phyloP scores from a whole-genome alignment of 2,113 vertebrate species.

The Epinephelus lanceolatus region DNA sequence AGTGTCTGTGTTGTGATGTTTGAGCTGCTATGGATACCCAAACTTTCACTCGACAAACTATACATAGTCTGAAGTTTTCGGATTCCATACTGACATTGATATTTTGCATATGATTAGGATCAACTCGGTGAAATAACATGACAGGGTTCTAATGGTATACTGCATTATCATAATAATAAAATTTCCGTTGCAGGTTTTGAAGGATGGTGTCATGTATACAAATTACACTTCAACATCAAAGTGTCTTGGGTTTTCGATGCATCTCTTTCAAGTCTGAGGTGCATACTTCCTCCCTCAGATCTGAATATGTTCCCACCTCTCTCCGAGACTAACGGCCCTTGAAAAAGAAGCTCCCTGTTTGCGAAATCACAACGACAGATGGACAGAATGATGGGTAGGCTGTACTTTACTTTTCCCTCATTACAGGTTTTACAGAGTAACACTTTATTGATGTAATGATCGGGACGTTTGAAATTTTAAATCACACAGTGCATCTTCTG shows the following conservation, averaged over 20 bases:
- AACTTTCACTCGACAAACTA: constrained; percentile 35
- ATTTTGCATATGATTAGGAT: constrained; percentile 34
- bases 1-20: constrained; percentile 46
- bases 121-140: constrained; percentile 44
- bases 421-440: constrained; percentile 63
- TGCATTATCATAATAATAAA: constrained; percentile 59
- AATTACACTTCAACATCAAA: constrained; percentile 79
- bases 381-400: constrained; percentile 51
- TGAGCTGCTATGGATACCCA: constrained; percentile 61
- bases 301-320: constrained; percentile 55
- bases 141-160: constrained; percentile 36
- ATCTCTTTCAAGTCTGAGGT: constrained; percentile 75
- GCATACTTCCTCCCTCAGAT: constrained; percentile 60
- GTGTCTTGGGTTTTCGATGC: constrained; percentile 50
- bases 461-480: constrained; percentile 56
- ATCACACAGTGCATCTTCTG: constrained; percentile 54
- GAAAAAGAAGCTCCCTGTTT: constrained; percentile 46
- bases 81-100: constrained; percentile 38
- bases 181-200: constrained; percentile 43
- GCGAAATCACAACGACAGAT: constrained; percentile 41
- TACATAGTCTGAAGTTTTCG: constrained; percentile 44
- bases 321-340: constrained; percentile 51
- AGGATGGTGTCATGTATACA: constrained; percentile 64
- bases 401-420: constrained; percentile 53
- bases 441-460: constrained; percentile 65